Base-by-base conservation (phyloP, 2,888 invertebrate species). In the Petrophora chlorosata region DNA sequence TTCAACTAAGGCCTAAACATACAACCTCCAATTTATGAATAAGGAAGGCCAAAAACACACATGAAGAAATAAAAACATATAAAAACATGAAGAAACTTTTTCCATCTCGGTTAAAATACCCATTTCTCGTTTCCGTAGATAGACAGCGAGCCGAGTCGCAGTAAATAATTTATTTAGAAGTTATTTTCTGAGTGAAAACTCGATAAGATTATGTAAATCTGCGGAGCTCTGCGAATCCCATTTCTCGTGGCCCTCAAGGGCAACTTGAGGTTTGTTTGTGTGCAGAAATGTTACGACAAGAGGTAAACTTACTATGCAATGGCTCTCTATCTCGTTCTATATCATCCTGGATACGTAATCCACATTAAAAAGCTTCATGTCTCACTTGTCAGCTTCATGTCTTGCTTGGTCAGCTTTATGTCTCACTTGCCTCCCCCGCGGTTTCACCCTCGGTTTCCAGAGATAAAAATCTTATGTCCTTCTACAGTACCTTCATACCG, bases 101-200 rank as follows among this genome's bases (percentile, higher is more conserved):
- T 70, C 66, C 66, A 72, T 76, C 56, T 65, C 63, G 41, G 61
- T 60, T 60, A 59, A 67, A 76, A 76, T 72, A 69, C 66, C 52
- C 71, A 72, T 77, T 72, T 59, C 65, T 51, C 51, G 57, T 67
- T 65, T 59, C 43, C 48, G 19, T 38, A 43, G 49, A 43, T 50
- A 50, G 39, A 51, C 49, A 59, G 53, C 40, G 53, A 39, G 38
- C 54, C 51, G 47, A 53, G 52, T 42, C 55, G 63, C 60, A 59
- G 70, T 73, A 79, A 76, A 74, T 74, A 76, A 78, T 75, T 80
- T 76, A 78, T 76, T 79, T 71, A 69, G 58, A 67, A 70, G 62
- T 55, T 53, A 54, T 53, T 47, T 59, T 25, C 52, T 22, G 55
- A 54, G 47, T 57, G 44, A 51, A 57, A 57, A 56, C 55, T 53